Base-by-base conservation (phyloP, 2,888 invertebrate genomes). In the Idaea dimidiata region DNA sequence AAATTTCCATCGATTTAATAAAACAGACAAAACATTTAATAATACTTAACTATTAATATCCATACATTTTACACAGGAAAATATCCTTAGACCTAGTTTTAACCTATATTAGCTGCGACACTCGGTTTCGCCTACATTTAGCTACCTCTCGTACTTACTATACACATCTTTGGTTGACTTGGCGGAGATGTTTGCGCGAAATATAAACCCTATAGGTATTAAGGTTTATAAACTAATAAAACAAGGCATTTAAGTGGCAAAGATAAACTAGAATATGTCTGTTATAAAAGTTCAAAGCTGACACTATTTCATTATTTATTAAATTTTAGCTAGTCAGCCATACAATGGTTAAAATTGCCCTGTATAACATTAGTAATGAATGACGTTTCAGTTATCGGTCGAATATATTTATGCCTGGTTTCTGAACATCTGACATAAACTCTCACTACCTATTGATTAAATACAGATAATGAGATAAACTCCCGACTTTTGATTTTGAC, bases 131-230 rank as follows among this genome's bases (percentile, higher is more conserved):
- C 75, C 80, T 80, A 79, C 74, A 62, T 69, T 68, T 65, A 61
- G 63, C 78, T 81, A 82, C 68, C 68, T 61, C 66, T 71, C 66
- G 73, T 72, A 74, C 56, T 59, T 64, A 74, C n/a, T 68, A 77
- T 67, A 78, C 75, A 75, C 68, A 67, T 84, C 86, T 86, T 86
- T 86, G 86, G 86, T 86, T 78, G 78, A 73, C 74, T 64, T 65
- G 75, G 76, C 77, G 72, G 76, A 78, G 72, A 69, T 75, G 82
- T 81, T 81, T 84, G 84, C 82, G 81, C 82, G 75, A 61, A 64
- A 43, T 14, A 43, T 43, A 43, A 58, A 58, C 16, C 24, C 24
- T 24, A 24, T 24, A 5, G 5, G 24, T 24, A 59, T 61, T 62
- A 54, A 1, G 24, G 1, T 59, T 60, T 58, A 2, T 32, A 58